These are phyloP conservation scores for Elysia chlorotica DNA, from an alignment of 1,140 invertebrate species.

Conservation along the genomic window DNA sequence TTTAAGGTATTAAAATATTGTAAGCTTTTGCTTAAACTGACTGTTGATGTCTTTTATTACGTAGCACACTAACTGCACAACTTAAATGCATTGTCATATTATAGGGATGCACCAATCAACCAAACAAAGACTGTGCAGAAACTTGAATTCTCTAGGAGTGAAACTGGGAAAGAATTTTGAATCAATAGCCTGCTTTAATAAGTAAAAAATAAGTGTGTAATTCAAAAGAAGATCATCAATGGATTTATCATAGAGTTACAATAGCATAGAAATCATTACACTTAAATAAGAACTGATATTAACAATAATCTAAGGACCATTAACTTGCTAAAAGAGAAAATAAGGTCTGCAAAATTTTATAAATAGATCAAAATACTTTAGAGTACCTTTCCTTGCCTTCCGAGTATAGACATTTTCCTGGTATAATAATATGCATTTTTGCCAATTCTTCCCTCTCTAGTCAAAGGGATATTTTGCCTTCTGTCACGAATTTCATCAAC, in stretches of 20 bases:
- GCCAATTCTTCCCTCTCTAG: slow-evolving; percentile 11
- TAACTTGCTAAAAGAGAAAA: not conserved
- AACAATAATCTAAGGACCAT: not conserved
- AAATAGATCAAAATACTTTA: not conserved
- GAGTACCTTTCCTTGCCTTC: slow-evolving; percentile 19
- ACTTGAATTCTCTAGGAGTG: too few relatives aligned
- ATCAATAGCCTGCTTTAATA: too few relatives aligned
- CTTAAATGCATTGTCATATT: too few relatives aligned
- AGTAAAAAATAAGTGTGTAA: too few relatives aligned
- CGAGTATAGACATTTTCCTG: slow-evolving; percentile 5
- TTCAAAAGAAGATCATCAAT: not conserved
- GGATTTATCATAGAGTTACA: not conserved
- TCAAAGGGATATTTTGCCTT: slow-evolving; percentile 19
- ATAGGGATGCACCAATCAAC: too few relatives aligned
- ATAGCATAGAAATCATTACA: not conserved
- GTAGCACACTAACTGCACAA: too few relatives aligned
- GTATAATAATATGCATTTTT: slow-evolving; percentile 7
- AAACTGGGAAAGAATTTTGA: too few relatives aligned
- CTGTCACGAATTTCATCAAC: slow-evolving; percentile 8
- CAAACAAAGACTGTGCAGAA: too few relatives aligned
- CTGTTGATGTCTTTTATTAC: too few relatives aligned
- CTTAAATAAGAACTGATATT: not conserved
- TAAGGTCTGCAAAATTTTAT: not conserved
- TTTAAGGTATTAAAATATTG: too few relatives aligned
- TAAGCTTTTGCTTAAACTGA: too few relatives aligned